phyloP scores from a whole-genome alignment of 2,797 vertebrate genomes.

The Tapirus indicus region DNA sequence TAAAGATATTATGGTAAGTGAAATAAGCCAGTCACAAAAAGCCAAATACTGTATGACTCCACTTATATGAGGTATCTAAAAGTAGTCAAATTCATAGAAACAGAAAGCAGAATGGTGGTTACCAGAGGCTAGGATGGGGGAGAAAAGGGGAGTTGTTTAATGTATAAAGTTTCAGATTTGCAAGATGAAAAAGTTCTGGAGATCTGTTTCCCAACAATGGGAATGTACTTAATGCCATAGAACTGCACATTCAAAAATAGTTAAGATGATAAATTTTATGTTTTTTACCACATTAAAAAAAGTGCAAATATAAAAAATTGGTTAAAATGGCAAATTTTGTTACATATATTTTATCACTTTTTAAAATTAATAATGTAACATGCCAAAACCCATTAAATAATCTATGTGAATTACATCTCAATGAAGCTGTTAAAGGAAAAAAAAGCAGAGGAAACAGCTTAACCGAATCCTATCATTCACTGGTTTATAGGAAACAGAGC shows the following conservation, averaged over 20 bases:
- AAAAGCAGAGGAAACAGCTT: not conserved
- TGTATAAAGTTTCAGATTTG: not conserved
- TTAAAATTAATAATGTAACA: not conserved
- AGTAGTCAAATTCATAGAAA: not conserved
- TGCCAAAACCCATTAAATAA: not conserved
- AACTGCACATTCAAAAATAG: slow-evolving; percentile 32
- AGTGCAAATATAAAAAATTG: not conserved
- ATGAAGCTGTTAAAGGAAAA: not conserved
- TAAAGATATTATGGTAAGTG: not conserved
- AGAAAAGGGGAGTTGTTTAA: not conserved
- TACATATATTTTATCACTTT: not conserved
- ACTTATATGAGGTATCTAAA: not conserved
- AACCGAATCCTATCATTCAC: not conserved
- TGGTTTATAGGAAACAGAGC: not conserved
- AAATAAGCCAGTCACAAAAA: slow-evolving; percentile 7
- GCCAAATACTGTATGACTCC: not conserved
- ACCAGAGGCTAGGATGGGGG: not conserved
- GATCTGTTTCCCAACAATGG: not conserved
- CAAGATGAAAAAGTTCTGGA: slow-evolving; percentile 10
- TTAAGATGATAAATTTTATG: not conserved
- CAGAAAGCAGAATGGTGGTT: not conserved
- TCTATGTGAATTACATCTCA: not conserved
- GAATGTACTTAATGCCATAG: not conserved
- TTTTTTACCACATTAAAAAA: not conserved
- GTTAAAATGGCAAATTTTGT: not conserved